Conservation (phyloP, 1,140 invertebrate genomes). For the Drosophila jambulina region DNA sequence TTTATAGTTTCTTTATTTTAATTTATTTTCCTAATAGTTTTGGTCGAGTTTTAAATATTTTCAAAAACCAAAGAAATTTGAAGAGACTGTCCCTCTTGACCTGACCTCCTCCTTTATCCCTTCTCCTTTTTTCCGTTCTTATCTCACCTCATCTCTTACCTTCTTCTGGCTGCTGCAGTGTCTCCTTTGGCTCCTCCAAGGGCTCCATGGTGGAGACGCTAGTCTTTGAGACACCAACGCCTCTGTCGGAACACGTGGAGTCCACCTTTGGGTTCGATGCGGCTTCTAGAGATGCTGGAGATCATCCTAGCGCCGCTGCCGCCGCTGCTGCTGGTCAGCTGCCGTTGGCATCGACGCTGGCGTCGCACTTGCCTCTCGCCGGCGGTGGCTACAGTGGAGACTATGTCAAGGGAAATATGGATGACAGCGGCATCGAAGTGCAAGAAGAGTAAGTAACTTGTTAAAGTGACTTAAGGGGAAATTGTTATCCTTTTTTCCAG, state of each 20-base stretch:
- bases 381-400: slow-evolving; percentile 52
- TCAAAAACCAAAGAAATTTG: neutral
- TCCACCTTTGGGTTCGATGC: slow-evolving; percentile 78
- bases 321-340: slow-evolving; percentile 59
- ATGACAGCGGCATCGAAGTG: slow-evolving; percentile 84
- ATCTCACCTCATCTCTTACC: slow-evolving; percentile 5
- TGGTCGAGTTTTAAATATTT: neutral
- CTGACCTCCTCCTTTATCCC: neutral
- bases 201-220: slow-evolving; percentile 97
- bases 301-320: slow-evolving; percentile 49
- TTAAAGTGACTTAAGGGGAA: neutral
- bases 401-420: slow-evolving; percentile 72
- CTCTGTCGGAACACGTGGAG: slow-evolving; percentile 90
- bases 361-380: slow-evolving; percentile 57
- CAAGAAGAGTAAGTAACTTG: slow-evolving; percentile 87
- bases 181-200: slow-evolving; percentile 96
- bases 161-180: slow-evolving; percentile 87
- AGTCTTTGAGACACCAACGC: slow-evolving; percentile 93
- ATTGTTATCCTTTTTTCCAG: neutral
- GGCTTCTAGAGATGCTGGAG: slow-evolving; percentile 62
- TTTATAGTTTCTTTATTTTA: neutral
- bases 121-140: neutral
- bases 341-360: slow-evolving; percentile 36
- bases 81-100: neutral
- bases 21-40: neutral